A percentile compares a stretch with the other conserved stretches of the same genome.
Evolutionary conservation across 2,888 invertebrate genomes (phyloP).

Genomic region (Melanostoma scalare): DNA sequence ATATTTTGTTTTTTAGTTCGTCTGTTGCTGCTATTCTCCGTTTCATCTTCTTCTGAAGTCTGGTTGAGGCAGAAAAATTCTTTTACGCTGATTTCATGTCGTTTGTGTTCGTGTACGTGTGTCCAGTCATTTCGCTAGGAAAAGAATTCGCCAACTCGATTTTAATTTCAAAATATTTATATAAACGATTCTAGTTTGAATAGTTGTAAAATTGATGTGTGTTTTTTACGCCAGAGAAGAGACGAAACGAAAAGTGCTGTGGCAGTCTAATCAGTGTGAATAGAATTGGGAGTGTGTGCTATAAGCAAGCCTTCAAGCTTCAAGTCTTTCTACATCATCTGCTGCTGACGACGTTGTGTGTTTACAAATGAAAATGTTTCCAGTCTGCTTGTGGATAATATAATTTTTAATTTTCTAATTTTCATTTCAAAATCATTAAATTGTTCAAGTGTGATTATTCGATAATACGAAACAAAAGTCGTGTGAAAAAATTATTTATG

Average conservation of each 20-base stretch:
- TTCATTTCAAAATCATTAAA: background rate
- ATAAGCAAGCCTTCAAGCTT: background rate
- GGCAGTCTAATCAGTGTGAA: slow-evolving; percentile 1
- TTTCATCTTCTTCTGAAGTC: slow-evolving; percentile 18
- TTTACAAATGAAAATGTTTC: slow-evolving; percentile 62
- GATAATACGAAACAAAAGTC: slow-evolving; percentile 24
- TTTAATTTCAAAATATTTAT: slow-evolving; percentile 37
- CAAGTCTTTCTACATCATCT: slow-evolving; percentile 32
- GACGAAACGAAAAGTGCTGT: slow-evolving; percentile 8
- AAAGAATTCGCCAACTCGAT: slow-evolving; percentile 28
- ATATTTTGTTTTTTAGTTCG: slow-evolving; percentile 26
- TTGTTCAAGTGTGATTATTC: slow-evolving; percentile 29
- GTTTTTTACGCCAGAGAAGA: slow-evolving; percentile 5
- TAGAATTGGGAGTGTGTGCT: slow-evolving; percentile 33
- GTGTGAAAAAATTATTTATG: slow-evolving; percentile 46
- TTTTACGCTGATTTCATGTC: slow-evolving; percentile 72
- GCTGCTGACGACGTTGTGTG: slow-evolving; percentile 28
- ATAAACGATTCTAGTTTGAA: background rate
- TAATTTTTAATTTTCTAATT: slow-evolving; percentile 34
- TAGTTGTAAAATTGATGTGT: slow-evolving; percentile 5
- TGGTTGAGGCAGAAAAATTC: slow-evolving; percentile 50
- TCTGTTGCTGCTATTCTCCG: slow-evolving; percentile 33
- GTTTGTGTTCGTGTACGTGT: slow-evolving; percentile 22
- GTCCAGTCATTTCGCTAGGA: slow-evolving; percentile 39
- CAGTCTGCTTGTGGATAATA: slow-evolving; percentile 48